Percentiles rank a stretch among this genome's conserved stretches.
These are phyloP conservation scores for Muscicapa striata DNA, from an alignment of 2,797 vertebrate species.

Conservation along the genomic window DNA sequence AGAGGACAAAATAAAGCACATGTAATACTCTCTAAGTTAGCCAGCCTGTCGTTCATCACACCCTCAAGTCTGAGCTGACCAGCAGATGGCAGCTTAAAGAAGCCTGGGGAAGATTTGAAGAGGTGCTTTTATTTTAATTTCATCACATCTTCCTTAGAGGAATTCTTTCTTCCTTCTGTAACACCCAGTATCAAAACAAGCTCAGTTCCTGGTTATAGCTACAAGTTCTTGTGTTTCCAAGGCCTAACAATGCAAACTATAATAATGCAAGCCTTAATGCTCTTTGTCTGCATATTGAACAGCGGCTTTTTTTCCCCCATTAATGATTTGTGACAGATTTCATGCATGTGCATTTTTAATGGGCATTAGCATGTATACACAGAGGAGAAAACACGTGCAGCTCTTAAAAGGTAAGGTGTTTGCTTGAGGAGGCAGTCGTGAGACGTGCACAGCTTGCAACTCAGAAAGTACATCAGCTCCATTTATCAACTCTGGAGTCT, in stretches of 20 bases:
- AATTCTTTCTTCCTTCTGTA: constrained; percentile 62
- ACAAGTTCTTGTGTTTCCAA: constrained; percentile 35
- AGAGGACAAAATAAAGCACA: constrained; percentile 33
- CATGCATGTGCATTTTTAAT: constrained; percentile 40
- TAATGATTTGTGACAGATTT: constrained; percentile 43
- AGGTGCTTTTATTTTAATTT: neutral
- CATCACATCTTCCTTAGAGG: constrained; percentile 37
- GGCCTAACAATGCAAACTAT: constrained; percentile 8
- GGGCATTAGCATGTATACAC: constrained; percentile 42
- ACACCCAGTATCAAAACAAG: constrained; percentile 49
- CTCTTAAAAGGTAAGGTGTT: constrained; percentile 75
- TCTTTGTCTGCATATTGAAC: constrained; percentile 30
- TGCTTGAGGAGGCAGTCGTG: constrained; percentile 53
- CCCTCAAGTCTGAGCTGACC: constrained; percentile 16
- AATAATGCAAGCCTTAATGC: constrained; percentile 37
- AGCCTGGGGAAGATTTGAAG: constrained; percentile 1
- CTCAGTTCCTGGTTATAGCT: constrained; percentile 40
- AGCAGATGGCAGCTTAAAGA: constrained; percentile 58
- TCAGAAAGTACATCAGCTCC: constrained; percentile 28
- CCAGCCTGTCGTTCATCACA: neutral
- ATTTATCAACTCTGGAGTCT: neutral
- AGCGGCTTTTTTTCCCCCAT: neutral
- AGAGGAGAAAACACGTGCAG: constrained; percentile 56
- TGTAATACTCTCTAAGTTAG: neutral
- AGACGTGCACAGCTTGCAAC: constrained; percentile 30